Evolutionary conservation across 2,113 vertebrate species (phyloP).

Genomic region (Serinus canaria): DNA sequence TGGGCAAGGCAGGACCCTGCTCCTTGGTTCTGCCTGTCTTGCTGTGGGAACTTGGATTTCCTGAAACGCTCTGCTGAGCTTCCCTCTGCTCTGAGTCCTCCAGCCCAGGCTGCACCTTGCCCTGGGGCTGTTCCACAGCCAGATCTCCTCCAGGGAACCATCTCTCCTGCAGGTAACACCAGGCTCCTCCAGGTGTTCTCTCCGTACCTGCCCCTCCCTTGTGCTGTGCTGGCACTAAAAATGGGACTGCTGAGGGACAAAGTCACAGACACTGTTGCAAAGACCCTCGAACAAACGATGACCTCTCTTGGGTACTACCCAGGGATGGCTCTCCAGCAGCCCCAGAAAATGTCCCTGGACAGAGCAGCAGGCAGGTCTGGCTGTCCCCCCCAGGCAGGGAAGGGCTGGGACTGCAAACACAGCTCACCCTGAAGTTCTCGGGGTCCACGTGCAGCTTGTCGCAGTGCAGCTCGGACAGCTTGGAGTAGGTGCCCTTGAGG

Average conservation of each 20-base stretch:
- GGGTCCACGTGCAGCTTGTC: conserved; percentile 81
- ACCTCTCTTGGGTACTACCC: rapidly evolving
- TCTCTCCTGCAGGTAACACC: no score
- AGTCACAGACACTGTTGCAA: background rate
- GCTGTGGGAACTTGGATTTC: background rate
- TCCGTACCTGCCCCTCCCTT: background rate
- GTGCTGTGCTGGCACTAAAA: background rate
- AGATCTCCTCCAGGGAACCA: background rate
- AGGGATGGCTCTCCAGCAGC: background rate
- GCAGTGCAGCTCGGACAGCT: no score
- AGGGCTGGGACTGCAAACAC: background rate
- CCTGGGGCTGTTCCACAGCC: no score
- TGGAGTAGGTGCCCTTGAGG: no score
- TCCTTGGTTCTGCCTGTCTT: background rate
- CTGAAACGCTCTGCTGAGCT: background rate
- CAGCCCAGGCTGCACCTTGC: background rate
- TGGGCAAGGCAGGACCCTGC: background rate
- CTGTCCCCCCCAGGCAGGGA: background rate
- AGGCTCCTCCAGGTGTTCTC: background rate
- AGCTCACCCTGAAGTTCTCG: conserved; percentile 72
- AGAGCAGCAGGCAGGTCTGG: background rate
- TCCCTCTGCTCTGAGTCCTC: background rate
- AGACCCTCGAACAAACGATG: background rate
- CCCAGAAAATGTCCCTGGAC: background rate
- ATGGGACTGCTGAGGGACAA: background rate